These are phyloP conservation scores for Haemorhous mexicanus DNA, from an alignment of 2,113 vertebrate species.

Conservation along the genomic window DNA sequence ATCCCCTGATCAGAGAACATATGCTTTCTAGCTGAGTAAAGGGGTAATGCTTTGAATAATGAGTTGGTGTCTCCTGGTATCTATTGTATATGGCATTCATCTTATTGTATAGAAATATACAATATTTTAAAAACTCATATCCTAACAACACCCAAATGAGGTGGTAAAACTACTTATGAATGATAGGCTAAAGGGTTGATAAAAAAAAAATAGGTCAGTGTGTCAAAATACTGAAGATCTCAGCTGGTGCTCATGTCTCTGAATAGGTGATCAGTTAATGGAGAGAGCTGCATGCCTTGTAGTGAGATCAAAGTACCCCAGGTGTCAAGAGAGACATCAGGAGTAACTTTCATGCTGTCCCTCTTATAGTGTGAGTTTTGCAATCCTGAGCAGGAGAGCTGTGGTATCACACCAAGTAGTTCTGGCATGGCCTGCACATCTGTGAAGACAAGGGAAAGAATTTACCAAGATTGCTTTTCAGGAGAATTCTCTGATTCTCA, in stretches of 20 bases:
- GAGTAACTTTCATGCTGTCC: background rate
- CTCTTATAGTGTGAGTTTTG: background rate
- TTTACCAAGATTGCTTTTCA: background rate
- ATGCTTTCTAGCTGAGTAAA: background rate
- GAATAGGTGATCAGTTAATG: background rate
- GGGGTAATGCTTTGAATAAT: background rate
- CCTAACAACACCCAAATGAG: background rate
- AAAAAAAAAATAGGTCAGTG: background rate
- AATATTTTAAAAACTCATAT: background rate
- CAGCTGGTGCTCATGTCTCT: background rate
- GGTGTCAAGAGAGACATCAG: background rate
- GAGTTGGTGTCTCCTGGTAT: background rate
- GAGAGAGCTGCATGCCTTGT: background rate
- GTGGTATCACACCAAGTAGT: fast-evolving
- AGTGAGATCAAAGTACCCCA: too few relatives aligned
- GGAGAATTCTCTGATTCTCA: background rate
- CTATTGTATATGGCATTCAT: background rate
- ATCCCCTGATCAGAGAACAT: background rate
- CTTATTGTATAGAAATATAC: background rate
- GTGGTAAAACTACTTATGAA: background rate
- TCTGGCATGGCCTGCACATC: background rate
- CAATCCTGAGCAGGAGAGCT: background rate
- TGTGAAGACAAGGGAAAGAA: background rate
- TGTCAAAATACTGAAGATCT: background rate
- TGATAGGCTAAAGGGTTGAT: background rate